These are phyloP conservation scores for Percina caprodes DNA, from an alignment of 2,113 vertebrate species.

Conservation along the genomic window DNA sequence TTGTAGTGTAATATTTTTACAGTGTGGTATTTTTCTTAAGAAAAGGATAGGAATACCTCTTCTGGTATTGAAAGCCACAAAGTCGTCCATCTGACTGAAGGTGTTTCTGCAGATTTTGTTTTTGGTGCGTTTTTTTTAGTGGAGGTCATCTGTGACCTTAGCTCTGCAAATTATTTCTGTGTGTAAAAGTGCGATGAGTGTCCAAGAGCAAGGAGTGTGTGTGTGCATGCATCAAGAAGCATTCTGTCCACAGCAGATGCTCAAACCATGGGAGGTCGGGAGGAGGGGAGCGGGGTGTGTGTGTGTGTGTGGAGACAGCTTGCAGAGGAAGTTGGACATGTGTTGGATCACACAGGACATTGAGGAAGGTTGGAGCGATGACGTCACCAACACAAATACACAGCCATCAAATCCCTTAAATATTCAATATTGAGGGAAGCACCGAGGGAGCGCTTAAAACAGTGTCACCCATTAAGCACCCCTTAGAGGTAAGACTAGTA, in stretches of 20 bases:
- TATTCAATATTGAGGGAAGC: conserved; percentile 7
- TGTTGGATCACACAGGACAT: conserved; percentile 60
- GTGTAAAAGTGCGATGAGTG: conserved; percentile 10
- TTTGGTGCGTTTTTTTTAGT: conserved; percentile 24
- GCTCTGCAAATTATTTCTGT: conserved; percentile 16
- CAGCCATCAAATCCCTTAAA: not conserved
- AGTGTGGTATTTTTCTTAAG: not conserved
- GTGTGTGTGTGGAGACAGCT: conserved; percentile 50
- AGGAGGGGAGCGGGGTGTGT: conserved; percentile 37
- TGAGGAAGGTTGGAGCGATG: conserved; percentile 44
- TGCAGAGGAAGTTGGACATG: conserved; percentile 66
- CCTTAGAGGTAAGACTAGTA: conserved; percentile 15
- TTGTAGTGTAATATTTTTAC: too few species aligned
- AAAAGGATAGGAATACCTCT: not conserved
- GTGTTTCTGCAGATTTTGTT: not conserved
- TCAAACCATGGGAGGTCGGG: conserved; percentile 53
- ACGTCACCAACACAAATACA: conserved; percentile 32
- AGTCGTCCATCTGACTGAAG: not conserved
- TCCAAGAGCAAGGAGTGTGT: conserved; percentile 34
- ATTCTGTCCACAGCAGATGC: conserved; percentile 81
- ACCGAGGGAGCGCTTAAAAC: conserved; percentile 9
- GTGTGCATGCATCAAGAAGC: conserved; percentile 58
- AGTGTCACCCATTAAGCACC: conserved; percentile 2
- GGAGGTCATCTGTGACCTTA: conserved; percentile 27
- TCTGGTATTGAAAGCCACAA: not conserved